Evolutionary conservation across 1,140 invertebrate genomes (phyloP), one percentile per base, ranked within the genome.

Genomic region (Drosophila pseudoobscura): DNA sequence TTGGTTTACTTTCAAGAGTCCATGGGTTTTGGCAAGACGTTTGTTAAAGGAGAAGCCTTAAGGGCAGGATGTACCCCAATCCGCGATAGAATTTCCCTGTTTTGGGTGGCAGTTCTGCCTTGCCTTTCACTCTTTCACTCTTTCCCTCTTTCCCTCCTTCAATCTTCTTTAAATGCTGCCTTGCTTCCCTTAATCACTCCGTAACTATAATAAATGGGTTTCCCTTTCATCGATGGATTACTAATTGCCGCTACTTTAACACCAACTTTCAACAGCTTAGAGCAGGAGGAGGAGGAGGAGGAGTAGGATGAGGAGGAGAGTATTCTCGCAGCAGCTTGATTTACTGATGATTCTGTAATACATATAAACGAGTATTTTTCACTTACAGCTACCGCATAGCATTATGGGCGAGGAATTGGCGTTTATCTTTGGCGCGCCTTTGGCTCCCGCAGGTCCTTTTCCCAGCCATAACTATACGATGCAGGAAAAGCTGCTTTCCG

Each of bases 401-500:
- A 94, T 98, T 6, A 94, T 96, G 75, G 98, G 98, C 0, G 97
- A 99, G 90, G 98, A 99, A 87, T 85, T 99, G 80, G 95, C 97
- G 0, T 99, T 98, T 84, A 93, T 98, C 29, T 95, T 99, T 64
- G 98, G 98, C 3, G 95, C 97, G 8, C 98, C 98, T 7, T 91
- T 99, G 45, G 95, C 95, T 45, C 94, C 94, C 6, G 94, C 94
- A 11, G 94, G 95, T 72, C 96, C 96, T 73, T 96, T 96, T 80
- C 94, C 94, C 47, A 89, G 82, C 47, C 93, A 93, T 49, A 94
- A 95, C 66, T 98, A 96, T 91, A 96, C 94, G 41, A 93, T 93
- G 54, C 93, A 95, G 46, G 97, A 98, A 92, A 94, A 94, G 76
- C 92, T 96, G 11, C 93, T 98, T 57, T 96, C 96, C 41, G 95